Conservation (phyloP, 2,113 vertebrate species). For the Embiotoca jacksoni region DNA sequence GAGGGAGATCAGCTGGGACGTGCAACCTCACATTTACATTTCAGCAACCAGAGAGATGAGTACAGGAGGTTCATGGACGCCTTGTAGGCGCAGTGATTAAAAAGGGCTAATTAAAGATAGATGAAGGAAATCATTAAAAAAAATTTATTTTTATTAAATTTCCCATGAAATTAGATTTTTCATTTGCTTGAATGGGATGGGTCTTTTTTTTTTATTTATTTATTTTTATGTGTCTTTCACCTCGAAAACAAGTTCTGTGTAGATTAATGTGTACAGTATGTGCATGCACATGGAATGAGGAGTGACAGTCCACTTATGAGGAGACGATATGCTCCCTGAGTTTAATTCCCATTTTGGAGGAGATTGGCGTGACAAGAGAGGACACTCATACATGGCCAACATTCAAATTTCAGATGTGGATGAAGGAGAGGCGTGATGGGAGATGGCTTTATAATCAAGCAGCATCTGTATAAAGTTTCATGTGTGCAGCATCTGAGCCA, state of each 20-base stretch:
- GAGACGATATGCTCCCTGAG: conserved; percentile 61
- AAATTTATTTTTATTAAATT: conserved; percentile 69
- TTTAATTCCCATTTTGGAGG: conserved; percentile 59
- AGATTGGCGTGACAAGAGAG: conserved; percentile 37
- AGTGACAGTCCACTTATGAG: conserved; percentile 76
- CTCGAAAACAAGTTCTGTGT: conserved; percentile 22
- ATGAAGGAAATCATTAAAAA: conserved; percentile 64
- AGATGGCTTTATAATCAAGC: conserved; percentile 14
- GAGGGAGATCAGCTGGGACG: conserved; percentile 54
- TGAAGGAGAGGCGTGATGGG: not conserved
- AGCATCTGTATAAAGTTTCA: not conserved
- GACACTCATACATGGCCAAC: conserved; percentile 39
- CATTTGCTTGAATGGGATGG: conserved; percentile 50
- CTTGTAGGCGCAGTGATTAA: conserved; percentile 65
- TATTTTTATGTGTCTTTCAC: not conserved
- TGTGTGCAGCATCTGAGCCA: not conserved
- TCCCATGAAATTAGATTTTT: conserved; percentile 79
- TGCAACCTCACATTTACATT: conserved; percentile 32
- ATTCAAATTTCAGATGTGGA: conserved; percentile 31
- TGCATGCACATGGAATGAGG: conserved; percentile 45
- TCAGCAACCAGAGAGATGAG: conserved; percentile 19
- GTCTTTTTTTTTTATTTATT: conserved; percentile 4
- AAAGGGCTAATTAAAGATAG: conserved; percentile 77
- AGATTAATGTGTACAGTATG: not conserved
- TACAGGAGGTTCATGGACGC: conserved; percentile 34